Percentiles rank a stretch among this genome's conserved stretches.
phyloP scores from a whole-genome alignment of 1,140 invertebrate genomes.

The Drosophila sucinea region DNA sequence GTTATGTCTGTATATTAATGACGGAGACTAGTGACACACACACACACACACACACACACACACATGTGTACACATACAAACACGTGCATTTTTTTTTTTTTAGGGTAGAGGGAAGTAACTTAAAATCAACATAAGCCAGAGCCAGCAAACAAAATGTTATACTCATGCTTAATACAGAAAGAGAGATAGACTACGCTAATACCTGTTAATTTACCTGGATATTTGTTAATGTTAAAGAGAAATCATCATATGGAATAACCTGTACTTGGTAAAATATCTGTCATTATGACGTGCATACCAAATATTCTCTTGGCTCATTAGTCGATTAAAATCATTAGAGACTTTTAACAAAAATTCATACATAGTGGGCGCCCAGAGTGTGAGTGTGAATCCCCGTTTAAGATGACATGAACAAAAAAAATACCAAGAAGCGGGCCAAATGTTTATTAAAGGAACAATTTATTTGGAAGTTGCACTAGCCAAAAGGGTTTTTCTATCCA shows the following conservation, averaged over 20 bases:
- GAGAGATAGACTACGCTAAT: neutral
- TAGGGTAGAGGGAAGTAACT: neutral
- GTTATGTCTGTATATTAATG: constrained; percentile 46
- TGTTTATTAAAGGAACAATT: neutral
- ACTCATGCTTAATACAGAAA: neutral
- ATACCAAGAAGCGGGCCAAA: neutral
- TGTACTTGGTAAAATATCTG: neutral
- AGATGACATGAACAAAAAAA: neutral
- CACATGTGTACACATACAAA: neutral
- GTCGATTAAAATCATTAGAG: neutral
- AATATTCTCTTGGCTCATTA: constrained; percentile 4
- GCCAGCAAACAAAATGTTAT: neutral
- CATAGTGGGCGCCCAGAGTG: neutral
- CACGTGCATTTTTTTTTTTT: neutral
- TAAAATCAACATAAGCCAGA: constrained; percentile 7
- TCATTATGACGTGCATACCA: constrained; percentile 1
- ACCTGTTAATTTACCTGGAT: neutral
- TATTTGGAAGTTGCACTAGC: too few species aligned
- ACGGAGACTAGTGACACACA: constrained; percentile 14
- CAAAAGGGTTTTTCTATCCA: too few species aligned
- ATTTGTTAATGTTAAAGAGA: neutral
- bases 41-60: constrained; percentile 11
- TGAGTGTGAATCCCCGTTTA: neutral
- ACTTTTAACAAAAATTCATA: neutral
- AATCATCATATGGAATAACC: constrained; percentile 5